Evolutionary conservation across 1,140 invertebrate species (phyloP).

Genomic region (Sipha flava): DNA sequence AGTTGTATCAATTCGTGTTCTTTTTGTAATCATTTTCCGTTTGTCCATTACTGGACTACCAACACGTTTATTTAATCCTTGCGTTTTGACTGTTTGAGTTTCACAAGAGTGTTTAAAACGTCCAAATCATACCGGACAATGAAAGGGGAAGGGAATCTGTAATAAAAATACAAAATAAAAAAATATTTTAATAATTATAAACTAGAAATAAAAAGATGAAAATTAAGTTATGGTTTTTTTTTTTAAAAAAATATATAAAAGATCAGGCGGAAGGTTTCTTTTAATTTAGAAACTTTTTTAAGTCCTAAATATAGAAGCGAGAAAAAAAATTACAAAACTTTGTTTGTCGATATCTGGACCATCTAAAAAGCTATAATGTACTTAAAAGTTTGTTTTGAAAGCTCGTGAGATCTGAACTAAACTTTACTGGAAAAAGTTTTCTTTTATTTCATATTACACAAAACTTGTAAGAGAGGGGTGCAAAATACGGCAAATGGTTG

Average conservation of each 20-base stretch:
- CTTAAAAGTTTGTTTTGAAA: conserved; percentile 31
- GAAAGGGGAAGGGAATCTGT: not conserved
- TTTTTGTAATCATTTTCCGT: conserved; percentile 68
- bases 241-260: conserved; percentile 10
- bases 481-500: not conserved
- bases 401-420: not conserved
- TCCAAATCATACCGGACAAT: conserved; percentile 19
- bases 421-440: conserved; percentile 18
- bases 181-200: not conserved
- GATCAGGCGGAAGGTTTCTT: conserved; percentile 14
- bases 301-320: not conserved
- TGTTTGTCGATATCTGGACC: conserved; percentile 17
- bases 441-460: conserved; percentile 1
- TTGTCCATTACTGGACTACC: conserved; percentile 54
- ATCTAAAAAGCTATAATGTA: conserved; percentile 29
- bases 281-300: conserved; percentile 29
- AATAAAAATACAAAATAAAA: not conserved
- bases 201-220: not conserved
- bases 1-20: conserved; percentile 64
- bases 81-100: conserved; percentile 27
- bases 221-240: not conserved
- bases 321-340: conserved; percentile 29
- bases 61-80: conserved; percentile 33
- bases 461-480: too few relatives aligned
- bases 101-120: not conserved